Evolutionary conservation across 2,888 invertebrate species (phyloP), one percentile per base, ranked within the genome.

Genomic region (Drosophila nigricruria): DNA sequence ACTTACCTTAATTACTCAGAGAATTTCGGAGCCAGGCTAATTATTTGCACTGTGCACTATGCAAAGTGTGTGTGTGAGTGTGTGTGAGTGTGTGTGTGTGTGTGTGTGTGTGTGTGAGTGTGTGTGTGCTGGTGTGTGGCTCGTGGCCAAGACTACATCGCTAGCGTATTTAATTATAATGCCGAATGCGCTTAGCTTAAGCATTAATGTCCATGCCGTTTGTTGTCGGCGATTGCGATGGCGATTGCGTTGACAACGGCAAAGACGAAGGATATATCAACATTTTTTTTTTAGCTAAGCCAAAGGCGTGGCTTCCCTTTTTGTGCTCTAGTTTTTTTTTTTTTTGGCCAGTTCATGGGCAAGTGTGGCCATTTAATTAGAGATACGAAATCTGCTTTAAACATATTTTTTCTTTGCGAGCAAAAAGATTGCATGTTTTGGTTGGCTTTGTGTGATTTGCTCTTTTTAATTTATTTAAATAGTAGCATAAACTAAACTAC

Each of bases 1-100:
- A 89, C 76, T 80, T 82, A 78, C 82, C 88, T 89, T 86, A 89
- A 86, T 86, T 89, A 89, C 90, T 81, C 81, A 73, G 71, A 50
- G 72, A 62, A 70, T 60, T 82, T 58, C 58, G 32, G 36, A 75
- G 83, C 69, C 62, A 77, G 73, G 86, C 88, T 86, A 89, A 89
- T 86, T 86, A 86, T 86, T 86, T 88, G 79, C 86, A 81, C 59
- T 67, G 43, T 54, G 40, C 53, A 79, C 59, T 67, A 49, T 56
- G 52, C 47, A 56, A 56, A 42, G 42, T 56, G 40, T 50, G n/a
- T 36, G 25, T 30, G 14, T 18, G n/a, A 38, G 18, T 40, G 42
- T 23, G 8, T 16, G n/a, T 53, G 16, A 36, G 42, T 14, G 4
- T 25, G 1, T 16, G 34, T 40, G 36, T 43, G 5, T 25, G 5